phyloP scores from a whole-genome alignment of 2,888 invertebrate genomes.

The Acanthacorydalis orientalis region DNA sequence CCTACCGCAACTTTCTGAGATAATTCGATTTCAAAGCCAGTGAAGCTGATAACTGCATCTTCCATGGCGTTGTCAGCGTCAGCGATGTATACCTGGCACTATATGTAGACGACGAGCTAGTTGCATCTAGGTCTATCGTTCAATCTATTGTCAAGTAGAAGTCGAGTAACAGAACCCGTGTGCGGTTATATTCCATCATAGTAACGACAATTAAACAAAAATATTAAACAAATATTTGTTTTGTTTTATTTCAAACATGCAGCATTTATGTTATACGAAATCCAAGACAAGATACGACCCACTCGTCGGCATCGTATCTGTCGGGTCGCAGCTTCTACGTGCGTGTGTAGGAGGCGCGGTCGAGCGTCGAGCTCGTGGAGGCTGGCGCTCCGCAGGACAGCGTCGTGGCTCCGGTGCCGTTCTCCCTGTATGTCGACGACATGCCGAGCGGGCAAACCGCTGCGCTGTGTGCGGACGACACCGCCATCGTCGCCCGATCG shows the following conservation, averaged over 20 bases:
- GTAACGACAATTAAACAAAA: no score
- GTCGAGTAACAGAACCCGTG: no score
- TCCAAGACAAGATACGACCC: no score
- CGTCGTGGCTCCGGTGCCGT: slow-evolving; percentile 11
- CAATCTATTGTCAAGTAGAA: no score
- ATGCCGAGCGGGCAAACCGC: slow-evolving; percentile 10
- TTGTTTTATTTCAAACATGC: no score
- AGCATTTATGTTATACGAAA: no score
- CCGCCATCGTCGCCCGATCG: slow-evolving; percentile 2
- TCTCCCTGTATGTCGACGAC: slow-evolving; percentile 11
- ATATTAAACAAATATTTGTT: no score
- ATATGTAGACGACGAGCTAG: slow-evolving; percentile 12
- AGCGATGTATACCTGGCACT: slow-evolving; percentile 7
- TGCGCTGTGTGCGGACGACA: slow-evolving; percentile 9
- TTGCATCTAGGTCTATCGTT: slow-evolving; percentile 7
- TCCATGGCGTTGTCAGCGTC: slow-evolving; percentile 2
- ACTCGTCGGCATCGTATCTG: no score
- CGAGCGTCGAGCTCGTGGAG: slow-evolving; percentile 3
- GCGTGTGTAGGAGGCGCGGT: no score
- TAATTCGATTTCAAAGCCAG: slow-evolving; percentile 8
- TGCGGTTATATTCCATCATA: no score
- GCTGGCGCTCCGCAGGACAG: slow-evolving; percentile 15
- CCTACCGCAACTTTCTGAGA: slow-evolving; percentile 8
- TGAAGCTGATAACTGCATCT: slow-evolving; percentile 11
- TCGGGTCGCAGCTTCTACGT: no score